Base-by-base conservation (phyloP, 1,140 invertebrate genomes). In the Uloborus diversus region DNA sequence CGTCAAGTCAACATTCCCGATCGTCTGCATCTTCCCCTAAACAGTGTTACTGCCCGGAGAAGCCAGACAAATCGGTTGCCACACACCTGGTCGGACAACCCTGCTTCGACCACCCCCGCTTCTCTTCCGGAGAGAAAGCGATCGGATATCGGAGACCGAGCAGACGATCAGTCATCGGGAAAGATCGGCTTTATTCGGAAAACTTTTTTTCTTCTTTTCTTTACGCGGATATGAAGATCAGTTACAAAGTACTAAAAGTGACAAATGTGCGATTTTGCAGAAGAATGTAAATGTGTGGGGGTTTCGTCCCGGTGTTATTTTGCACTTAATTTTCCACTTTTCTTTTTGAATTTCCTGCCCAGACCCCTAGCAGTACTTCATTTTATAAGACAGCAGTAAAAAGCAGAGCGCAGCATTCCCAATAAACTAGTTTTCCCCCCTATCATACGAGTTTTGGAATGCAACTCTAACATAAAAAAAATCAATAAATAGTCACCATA, bases 21-120 rank as follows among this genome's bases (percentile, higher is more conserved):
- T n/a, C n/a, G n/a, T n/a, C n/a, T n/a, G n/a, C 9, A 9, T 42
- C 17, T 42, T 1, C 37, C 2, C 9, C 2, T 42, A 42, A 42
- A 17, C 37, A 17, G 9, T 17, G 9, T 1, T 42, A 17, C 37
- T 42, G 17, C 0, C 9, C 37, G 17, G n/a, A n/a, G 68, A 71
- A 71, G 68, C 68, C 68, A 71, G 53, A 71, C 68, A 71, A 71
- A 71, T 71, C 57, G 68, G 51, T 28, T 71, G 68, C 53, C 32
- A 30, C 59, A 71, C 68, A 71, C 68, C 68, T 71, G 68, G 68
- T 71, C 30, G 68, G 68, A 71, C 68, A 71, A 59, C 68, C 32
- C 17, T 28, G 49, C 53, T n/a, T n/a, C 66, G 56, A 33, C 27
- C 33, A 69, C 56, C 49, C 66, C 47, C 33, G 1, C 37, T 9